These are phyloP conservation scores for Ursus arctos DNA, from an alignment of 2,113 vertebrate genomes.

Conservation along the genomic window DNA sequence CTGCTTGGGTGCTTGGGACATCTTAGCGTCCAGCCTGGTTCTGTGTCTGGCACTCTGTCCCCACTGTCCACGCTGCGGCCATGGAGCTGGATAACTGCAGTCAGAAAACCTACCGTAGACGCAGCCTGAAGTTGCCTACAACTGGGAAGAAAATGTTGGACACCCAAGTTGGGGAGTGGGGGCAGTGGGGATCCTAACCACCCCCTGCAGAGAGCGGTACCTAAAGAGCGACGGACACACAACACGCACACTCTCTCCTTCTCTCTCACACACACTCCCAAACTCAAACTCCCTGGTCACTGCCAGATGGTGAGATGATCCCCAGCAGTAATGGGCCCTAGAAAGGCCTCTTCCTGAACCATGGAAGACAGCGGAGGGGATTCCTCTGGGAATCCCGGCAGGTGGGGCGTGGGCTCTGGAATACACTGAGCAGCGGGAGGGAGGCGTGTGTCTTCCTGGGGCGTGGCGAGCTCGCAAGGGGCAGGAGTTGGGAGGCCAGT, in stretches of 20 bases:
- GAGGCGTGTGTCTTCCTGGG: neutral
- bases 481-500: neutral
- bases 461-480: neutral
- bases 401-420: neutral
- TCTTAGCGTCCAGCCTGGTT: neutral
- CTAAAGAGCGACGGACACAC: neutral
- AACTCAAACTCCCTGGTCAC: neutral
- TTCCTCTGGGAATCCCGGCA: neutral
- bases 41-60: neutral
- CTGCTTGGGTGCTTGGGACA: neutral
- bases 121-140: neutral
- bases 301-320: neutral
- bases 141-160: neutral
- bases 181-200: neutral
- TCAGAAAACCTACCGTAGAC: neutral
- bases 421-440: neutral
- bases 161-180: neutral
- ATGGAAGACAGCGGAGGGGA: rapidly evolving
- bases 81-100: neutral
- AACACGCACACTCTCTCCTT: neutral
- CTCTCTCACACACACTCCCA: neutral
- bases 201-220: neutral
- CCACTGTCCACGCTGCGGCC: neutral
- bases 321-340: neutral
- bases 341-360: neutral